Base-by-base conservation (phyloP, 2,797 vertebrate species). In the Phylloscopus collybita region DNA sequence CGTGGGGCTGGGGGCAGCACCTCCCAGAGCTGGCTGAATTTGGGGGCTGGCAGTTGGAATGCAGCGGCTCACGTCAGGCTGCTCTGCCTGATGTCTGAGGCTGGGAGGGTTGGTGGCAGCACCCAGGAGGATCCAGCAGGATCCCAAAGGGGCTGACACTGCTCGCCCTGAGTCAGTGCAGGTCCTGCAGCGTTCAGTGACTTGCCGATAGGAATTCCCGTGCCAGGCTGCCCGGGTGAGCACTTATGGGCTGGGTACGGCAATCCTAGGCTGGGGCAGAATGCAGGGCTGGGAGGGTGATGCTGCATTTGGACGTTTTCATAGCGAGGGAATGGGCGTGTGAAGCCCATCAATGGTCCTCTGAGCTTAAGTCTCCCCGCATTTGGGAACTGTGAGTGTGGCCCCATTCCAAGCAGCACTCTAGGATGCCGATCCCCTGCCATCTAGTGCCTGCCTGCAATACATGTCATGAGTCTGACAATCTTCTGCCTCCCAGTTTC, bases 401-500 rank as follows among this genome's bases (percentile, higher is more conserved):
- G 93, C 93, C 94, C 88, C 80, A 79, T 92, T 93, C 71, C 74
- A 93, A 79, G 66, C 70, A 90, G 82, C 95, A 74, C 96, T 94
- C 90, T 76, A 90, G 90, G 96, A 96, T 92, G 91, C 87, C 76
- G 38, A 86, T 95, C 91, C 95, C 96, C 96, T 92, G 95, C 93
- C 94, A 96, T 94, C 95, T 96, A 95, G 96, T 79, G 94, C 94
- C 94, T 93, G 91, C 76, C 96, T 91, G 93, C 96, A 93, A 92
- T 94, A 94, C 86, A 94, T 90, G 96, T 93, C 88, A 88, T 93
- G 85, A 95, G 95, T 92, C 92, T 95, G 92, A 82, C 93, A 81
- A 92, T 96, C 90, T 89, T 93, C 83, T 93, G 76, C 79, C 92
- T 90, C 93, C 32, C 93, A 80, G 95, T 92, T 91, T 70, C 83